Evolutionary conservation across 2,888 invertebrate genomes (phyloP), one percentile per base, ranked within the genome.

Genomic region (Mesochorus sp.): DNA sequence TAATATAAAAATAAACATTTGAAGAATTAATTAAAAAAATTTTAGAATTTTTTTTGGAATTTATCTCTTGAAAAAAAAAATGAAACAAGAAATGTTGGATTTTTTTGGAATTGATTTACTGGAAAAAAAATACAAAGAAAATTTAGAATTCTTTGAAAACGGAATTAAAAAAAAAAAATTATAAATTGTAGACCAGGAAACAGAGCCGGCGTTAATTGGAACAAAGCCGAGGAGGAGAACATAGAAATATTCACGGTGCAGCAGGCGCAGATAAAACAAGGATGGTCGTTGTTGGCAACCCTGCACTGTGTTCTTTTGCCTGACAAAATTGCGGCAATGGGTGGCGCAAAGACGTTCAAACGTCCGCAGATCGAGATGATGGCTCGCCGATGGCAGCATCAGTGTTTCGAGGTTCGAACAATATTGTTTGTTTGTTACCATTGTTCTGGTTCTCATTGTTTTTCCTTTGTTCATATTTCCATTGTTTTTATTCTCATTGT

Each of bases 361-460:
- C 94, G 97, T n/a, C 98, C 99, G 0, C 97, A 97, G 91, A 97
- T 99, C 2, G 99, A 99, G 91, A 97, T 98, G 95, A 93, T 99
- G 93, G 99, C 99, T 0, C 95, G 98, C 14, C 93, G 98, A 79
- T 99, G 99, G 99, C 99, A 99, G 90, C 99, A 99, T 92, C 97
- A 98, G 85, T 99, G 99, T 91, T 94, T 99, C 3, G 99, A 99
- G 92, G 98, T 98, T 53, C 72, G 82, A 39, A 31, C 24, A 17
- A 3, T 1, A 31, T 55, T 17, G n/a, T n/a, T n/a, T n/a, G n/a
- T n/a, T n/a, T n/a, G n/a, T n/a, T n/a, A n/a, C n/a, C n/a, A n/a
- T n/a, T n/a, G n/a, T n/a, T n/a, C n/a, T n/a, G n/a, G n/a, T n/a
- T n/a, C n/a, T n/a, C n/a, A n/a, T n/a, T n/a, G n/a, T n/a, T n/a